phyloP scores from a whole-genome alignment of 1,140 invertebrate species.

The Vanessa tameamea region DNA sequence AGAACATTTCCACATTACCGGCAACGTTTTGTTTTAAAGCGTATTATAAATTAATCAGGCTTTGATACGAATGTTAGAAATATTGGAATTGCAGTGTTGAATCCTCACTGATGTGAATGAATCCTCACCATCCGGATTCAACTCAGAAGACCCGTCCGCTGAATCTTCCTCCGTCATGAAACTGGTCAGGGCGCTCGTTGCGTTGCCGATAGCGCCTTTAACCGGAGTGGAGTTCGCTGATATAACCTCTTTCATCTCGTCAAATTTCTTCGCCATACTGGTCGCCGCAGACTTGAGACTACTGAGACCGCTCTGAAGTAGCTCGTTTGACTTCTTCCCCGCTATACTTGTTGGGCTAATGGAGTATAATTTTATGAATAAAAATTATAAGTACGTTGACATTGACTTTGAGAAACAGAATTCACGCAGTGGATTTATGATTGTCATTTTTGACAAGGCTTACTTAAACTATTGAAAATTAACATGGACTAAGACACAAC shows the following conservation, averaged over 20 bases:
- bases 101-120: background rate
- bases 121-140: constrained; percentile 71
- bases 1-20: too few species aligned
- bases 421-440: too few species aligned
- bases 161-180: constrained; percentile 72
- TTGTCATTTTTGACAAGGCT: too few species aligned
- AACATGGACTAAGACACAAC: too few species aligned
- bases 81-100: too few species aligned
- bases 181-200: constrained; percentile 65
- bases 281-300: constrained; percentile 93
- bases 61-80: background rate
- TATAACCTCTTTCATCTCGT: constrained; percentile 96
- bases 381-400: too few species aligned
- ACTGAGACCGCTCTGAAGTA: constrained; percentile 91
- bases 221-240: constrained; percentile 92
- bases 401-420: too few species aligned
- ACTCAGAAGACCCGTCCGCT: constrained; percentile 73
- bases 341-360: constrained; percentile 89
- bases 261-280: constrained; percentile 92
- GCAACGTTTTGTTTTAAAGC: too few species aligned
- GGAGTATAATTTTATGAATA: background rate
- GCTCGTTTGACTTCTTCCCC: constrained; percentile 93
- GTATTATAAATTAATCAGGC: too few species aligned
- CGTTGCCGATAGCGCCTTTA: constrained; percentile 81
- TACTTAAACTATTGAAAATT: too few species aligned